These are phyloP conservation scores for Ichneumoninae sp. DNA, from an alignment of 2,888 invertebrate species.

Conservation along the genomic window DNA sequence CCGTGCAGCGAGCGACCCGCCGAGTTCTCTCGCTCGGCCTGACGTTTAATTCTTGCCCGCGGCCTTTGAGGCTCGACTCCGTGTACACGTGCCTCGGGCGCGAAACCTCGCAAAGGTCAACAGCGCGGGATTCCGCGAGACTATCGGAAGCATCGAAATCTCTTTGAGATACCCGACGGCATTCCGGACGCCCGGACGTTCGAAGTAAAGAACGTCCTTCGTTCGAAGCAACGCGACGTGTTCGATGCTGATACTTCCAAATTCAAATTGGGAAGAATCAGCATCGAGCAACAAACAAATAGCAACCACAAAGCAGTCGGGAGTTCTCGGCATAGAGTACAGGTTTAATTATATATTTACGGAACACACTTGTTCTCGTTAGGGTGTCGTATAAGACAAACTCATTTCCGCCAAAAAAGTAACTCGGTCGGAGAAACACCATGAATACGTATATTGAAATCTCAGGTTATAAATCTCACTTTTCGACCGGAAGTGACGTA, in stretches of 20 bases:
- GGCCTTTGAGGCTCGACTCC: conserved; percentile 38
- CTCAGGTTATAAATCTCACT: too few species aligned
- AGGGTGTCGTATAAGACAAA: too few species aligned
- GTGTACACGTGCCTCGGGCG: conserved; percentile 13
- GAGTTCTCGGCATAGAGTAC: too few species aligned
- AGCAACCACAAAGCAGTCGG: too few species aligned
- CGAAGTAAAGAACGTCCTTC: not conserved
- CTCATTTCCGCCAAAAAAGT: too few species aligned
- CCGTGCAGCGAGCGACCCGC: conserved; percentile 5
- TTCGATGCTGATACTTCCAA: not conserved
- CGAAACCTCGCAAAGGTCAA: conserved; percentile 51
- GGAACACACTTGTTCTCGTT: too few species aligned
- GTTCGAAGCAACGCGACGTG: not conserved
- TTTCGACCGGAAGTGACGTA: too few species aligned
- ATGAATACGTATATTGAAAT: too few species aligned
- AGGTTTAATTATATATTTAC: too few species aligned
- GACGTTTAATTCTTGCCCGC: conserved; percentile 54
- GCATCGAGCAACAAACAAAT: too few species aligned
- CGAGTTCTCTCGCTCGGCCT: conserved; percentile 14
- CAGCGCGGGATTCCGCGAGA: not conserved
- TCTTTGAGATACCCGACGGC: not conserved
- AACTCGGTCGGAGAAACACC: too few species aligned
- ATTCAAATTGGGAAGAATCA: too few species aligned
- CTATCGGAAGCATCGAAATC: not conserved
- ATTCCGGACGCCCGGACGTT: not conserved